Evolutionary conservation across 2,113 vertebrate species (phyloP), one percentile per base, ranked within the genome.

Genomic region (Micronycteris hirsuta): DNA sequence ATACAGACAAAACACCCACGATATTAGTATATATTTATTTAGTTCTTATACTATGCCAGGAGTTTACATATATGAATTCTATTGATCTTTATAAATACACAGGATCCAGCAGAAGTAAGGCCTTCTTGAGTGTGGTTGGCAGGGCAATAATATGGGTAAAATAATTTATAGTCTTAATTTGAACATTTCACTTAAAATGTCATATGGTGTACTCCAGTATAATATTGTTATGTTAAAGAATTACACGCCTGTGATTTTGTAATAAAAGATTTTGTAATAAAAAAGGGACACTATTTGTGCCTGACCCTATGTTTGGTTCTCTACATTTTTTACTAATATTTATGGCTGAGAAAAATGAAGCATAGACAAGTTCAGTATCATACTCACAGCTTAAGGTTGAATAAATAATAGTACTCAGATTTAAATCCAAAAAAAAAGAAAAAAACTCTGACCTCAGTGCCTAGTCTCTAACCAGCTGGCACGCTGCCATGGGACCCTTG

Each of bases 61-160:
- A 24, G 12, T 92, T 52, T 19, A 33, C 0, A 43, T 33, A 41
- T 33, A 7, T 38, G 31, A 43, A 19, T 68, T 83, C 6, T 67
- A 81, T 91, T 54, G 58, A 68, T 84, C n/a, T 94, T 94, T 33
- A 86, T 61, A 49, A 94, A 84, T 36, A 11, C 0, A 61, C 26
- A 61, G 58, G 56, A 26, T 28, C 58, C 26, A 28, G 58, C 58
- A 61, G 58, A 61, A 61, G 58, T 61, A 26, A 61, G 9, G 10
- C 24, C 24, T 61, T 26, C 58, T 61, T 28, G 58, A 61, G 58
- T 61, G 24, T 61, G 26, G 24, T 61, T 61, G 58, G 58, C 4
- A 61, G 26, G 58, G 58, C 26, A 61, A 61, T 26, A 58, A 24
- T 58, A 58, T 58, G 56, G 56, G 56, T 58, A 58, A 58, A 58